phyloP scores from a whole-genome alignment of 2,888 invertebrate species.

The Orgyia antiqua region DNA sequence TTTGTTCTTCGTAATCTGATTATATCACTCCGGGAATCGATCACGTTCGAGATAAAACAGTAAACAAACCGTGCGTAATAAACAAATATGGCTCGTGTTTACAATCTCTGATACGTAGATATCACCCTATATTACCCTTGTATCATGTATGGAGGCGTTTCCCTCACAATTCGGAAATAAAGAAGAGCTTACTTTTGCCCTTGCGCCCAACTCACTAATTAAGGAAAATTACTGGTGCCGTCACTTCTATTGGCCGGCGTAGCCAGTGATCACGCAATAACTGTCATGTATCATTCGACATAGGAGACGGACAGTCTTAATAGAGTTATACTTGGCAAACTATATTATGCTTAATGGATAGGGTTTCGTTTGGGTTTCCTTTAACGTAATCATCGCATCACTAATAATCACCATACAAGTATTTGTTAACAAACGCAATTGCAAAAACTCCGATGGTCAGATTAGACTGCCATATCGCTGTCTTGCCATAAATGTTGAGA shows the following conservation, averaged over 20 bases:
- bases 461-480: too few species aligned
- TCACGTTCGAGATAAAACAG: slow-evolving; percentile 28
- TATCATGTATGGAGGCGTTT: slow-evolving; percentile 8
- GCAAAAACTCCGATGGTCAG: too few species aligned
- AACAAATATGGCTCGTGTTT: slow-evolving; percentile 8
- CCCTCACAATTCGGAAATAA: slow-evolving; percentile 15
- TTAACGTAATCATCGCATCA: too few species aligned
- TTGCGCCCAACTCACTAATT: slow-evolving; percentile 12
- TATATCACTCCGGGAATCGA: slow-evolving; percentile 24
- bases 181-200: slow-evolving; percentile 8
- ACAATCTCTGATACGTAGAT: slow-evolving; percentile 11
- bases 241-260: background rate
- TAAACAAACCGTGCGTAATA: slow-evolving; percentile 28
- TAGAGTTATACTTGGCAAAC: too few species aligned
- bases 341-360: too few species aligned
- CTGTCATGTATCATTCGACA: too few species aligned
- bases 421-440: too few species aligned
- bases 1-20: slow-evolving; percentile 30
- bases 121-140: slow-evolving; percentile 7
- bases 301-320: too few species aligned
- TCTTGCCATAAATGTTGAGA: too few species aligned
- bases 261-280: slow-evolving; percentile 1
- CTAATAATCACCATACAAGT: too few species aligned
- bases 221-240: slow-evolving; percentile 6
- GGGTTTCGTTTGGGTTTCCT: too few species aligned